Evolutionary conservation across 1,140 invertebrate genomes (phyloP).

Genomic region (Pseudomyrmex concolor): DNA sequence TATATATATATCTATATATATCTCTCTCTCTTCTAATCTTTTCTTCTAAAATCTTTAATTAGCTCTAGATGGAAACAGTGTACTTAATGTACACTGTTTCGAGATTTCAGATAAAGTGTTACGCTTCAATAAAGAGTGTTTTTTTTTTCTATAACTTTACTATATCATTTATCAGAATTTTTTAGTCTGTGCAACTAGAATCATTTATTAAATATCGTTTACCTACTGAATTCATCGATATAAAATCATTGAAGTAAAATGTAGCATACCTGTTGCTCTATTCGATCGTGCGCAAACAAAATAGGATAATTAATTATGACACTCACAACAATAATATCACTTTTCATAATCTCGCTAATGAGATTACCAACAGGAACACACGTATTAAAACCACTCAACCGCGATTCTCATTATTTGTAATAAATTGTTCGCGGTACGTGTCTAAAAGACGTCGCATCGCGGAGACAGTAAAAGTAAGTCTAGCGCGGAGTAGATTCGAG

Average conservation of each 20-base stretch:
- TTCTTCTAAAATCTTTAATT: neutral
- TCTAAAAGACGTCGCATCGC: conserved; percentile 6
- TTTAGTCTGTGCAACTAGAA: neutral
- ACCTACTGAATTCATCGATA: conserved; percentile 23
- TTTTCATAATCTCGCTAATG: conserved; percentile 56
- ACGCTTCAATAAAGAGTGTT: neutral
- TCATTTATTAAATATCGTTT: conserved; percentile 34
- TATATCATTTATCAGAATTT: conserved; percentile 44
- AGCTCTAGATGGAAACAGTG: neutral
- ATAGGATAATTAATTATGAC: conserved; percentile 40
- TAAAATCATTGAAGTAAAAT: conserved; percentile 34
- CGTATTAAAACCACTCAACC: neutral
- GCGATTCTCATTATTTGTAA: conserved; percentile 38
- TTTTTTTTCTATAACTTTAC: neutral
- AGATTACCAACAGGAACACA: conserved; percentile 23
- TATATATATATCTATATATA: neutral
- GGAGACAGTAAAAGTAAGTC: conserved; percentile 9
- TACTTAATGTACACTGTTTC: neutral
- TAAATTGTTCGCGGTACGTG: neutral
- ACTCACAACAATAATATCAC: conserved; percentile 31
- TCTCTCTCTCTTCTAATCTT: neutral
- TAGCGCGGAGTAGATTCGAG: conserved; percentile 29
- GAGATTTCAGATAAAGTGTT: neutral
- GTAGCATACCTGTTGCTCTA: conserved; percentile 5
- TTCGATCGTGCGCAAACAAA: neutral